Evolutionary conservation across 64 coral and sea anemone genomes (phyloP), one percentile per base, ranked within the genome.

Genomic region (Montipora cactus): DNA sequence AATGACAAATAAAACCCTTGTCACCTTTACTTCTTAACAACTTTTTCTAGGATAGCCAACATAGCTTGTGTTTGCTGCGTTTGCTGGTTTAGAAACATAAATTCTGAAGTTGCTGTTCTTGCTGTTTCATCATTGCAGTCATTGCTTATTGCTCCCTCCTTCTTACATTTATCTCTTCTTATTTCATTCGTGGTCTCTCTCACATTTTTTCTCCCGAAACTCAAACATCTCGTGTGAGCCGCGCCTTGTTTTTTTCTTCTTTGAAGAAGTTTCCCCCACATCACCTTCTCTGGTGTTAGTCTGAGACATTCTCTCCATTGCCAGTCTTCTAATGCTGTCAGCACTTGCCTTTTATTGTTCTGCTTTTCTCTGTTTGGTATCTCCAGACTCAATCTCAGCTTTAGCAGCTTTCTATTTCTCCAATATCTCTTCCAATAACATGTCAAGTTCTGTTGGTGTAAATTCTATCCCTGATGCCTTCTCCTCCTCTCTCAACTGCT

Each of bases 301-400:
- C 76, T 79, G 76, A 50, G 76, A 79, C 76, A 79, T 79, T 47
- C 76, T 79, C 47, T 79, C 76, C 76, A 79, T 79, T 79, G 76
- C 76, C 76, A 79, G 76, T 79, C 76, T 79, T 79, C 76, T 79
- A 79, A 79, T 79, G 76, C 47, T 79, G 76, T 79, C 76, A 79
- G 76, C 48, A 79, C 76, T 50, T 79, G 76, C 76, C 47, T 79
- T 79, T 37, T 79, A 48, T 79, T 79, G 76, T 47, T 79, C 76
- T 79, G 76, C 76, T 53, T 79, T 79, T 79, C 76, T 79, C 76
- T 79, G 53, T 79, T 79, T 79, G 76, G 76, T 79, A 79, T 79
- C 76, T 79, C 76, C 76, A 79, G 76, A 79, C 76, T 79, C 76
- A 50, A 79, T 79, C 47, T 79, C 76, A 79, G 76, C 76, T 79